A percentile compares a stretch with the other conserved stretches of the same genome.
These are phyloP conservation scores for Erythrocercus mccallii DNA, from an alignment of 2,113 vertebrate species.

Conservation along the genomic window DNA sequence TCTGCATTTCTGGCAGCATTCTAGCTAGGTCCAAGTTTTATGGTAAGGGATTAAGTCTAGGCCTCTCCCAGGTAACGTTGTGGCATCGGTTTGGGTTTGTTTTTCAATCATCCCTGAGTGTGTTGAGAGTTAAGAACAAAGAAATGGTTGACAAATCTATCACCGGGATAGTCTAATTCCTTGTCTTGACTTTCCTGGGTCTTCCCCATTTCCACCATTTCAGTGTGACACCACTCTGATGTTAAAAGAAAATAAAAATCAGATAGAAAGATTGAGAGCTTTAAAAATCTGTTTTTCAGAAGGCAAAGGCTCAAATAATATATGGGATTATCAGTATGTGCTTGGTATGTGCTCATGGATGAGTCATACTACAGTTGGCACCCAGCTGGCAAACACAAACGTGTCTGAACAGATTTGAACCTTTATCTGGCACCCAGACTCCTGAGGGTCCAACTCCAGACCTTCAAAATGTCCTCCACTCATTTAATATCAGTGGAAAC, in stretches of 20 bases:
- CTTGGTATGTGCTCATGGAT: background rate
- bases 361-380: background rate
- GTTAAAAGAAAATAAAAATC: background rate
- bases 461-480: background rate
- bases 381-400: background rate
- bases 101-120: background rate
- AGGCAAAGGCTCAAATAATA: background rate
- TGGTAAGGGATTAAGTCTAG: constrained; percentile 71
- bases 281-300: background rate
- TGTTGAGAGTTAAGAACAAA: background rate
- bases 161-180: background rate
- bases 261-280: background rate
- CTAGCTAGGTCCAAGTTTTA: constrained; percentile 95
- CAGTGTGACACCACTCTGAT: background rate
- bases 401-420: background rate
- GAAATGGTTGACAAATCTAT: background rate
- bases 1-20: constrained; percentile 90
- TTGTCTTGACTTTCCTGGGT: background rate
- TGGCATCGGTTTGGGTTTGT: background rate
- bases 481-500: background rate
- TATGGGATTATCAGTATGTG: background rate
- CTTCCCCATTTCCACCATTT: background rate
- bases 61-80: background rate
- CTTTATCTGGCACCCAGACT: background rate
- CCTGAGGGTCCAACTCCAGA: background rate